phyloP scores from a whole-genome alignment of 1,140 invertebrate genomes.

The Campoletis sonorensis region DNA sequence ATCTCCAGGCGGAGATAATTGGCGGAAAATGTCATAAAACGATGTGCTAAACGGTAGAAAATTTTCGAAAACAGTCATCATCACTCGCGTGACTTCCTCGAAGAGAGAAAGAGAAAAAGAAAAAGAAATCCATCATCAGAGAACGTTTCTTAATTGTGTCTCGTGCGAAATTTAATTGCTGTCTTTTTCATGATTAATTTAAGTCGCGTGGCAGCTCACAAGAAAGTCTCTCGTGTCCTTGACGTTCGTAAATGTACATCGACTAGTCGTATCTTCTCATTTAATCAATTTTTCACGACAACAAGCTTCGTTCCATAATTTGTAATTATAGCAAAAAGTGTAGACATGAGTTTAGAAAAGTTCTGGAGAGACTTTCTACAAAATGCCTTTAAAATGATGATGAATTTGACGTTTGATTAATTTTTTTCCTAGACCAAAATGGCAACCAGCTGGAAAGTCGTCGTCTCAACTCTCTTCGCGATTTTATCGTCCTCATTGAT shows the following conservation, averaged over 20 bases:
- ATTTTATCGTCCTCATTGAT: constrained; percentile 3
- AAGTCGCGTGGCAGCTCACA: not conserved
- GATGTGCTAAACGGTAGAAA: not conserved
- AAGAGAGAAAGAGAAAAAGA: not conserved
- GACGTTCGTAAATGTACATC: not conserved
- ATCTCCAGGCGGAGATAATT: not conserved
- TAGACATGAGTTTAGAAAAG: constrained; percentile 10
- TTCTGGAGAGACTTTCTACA: constrained; percentile 1
- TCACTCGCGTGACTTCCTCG: not conserved
- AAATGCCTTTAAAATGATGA: not conserved
- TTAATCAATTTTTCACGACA: constrained; percentile 22
- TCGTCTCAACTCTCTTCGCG: constrained; percentile 8
- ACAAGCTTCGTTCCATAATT: not conserved
- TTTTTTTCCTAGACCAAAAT: not conserved
- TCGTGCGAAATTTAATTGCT: constrained; percentile 21
- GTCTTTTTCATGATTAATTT: constrained; percentile 5
- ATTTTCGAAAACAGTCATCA: not conserved
- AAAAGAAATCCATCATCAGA: not conserved
- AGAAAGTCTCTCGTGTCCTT: constrained; percentile 19
- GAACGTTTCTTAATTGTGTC: not conserved
- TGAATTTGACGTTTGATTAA: not conserved
- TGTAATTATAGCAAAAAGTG: not conserved
- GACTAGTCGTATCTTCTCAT: constrained; percentile 17
- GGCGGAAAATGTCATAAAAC: not conserved
- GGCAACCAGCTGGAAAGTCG: constrained; percentile 16